These are phyloP conservation scores for Cacatua alba DNA, from an alignment of 2,113 vertebrate species.

Conservation along the genomic window DNA sequence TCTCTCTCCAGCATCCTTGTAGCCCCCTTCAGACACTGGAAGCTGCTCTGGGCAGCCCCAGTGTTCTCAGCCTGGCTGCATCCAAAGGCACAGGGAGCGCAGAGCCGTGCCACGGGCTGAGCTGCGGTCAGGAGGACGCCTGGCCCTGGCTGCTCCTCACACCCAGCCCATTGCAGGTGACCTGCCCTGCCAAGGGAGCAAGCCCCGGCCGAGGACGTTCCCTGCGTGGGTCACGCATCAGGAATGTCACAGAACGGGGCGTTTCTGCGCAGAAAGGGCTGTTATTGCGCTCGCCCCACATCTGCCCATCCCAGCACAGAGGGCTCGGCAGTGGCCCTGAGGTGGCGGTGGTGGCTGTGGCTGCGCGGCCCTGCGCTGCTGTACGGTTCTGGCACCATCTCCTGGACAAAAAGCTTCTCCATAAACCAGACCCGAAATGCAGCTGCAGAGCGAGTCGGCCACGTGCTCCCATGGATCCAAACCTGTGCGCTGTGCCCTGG, in stretches of 20 bases:
- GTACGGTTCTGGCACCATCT: conserved; percentile 41
- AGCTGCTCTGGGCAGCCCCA: neutral
- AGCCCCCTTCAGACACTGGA: neutral
- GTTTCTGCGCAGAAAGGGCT: neutral
- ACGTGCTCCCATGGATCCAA: rapidly evolving
- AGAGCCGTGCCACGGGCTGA: neutral
- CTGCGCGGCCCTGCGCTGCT: neutral
- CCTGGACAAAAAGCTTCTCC: conserved; percentile 13
- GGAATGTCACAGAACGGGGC: neutral
- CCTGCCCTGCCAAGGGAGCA: neutral
- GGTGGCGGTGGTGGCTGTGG: neutral
- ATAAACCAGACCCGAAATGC: rapidly evolving
- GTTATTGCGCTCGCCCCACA: rapidly evolving
- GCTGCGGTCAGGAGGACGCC: neutral
- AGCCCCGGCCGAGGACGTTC: neutral
- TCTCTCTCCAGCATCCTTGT: neutral
- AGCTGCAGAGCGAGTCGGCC: rapidly evolving
- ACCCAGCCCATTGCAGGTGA: neutral
- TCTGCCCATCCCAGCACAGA: rapidly evolving
- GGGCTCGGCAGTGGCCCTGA: neutral
- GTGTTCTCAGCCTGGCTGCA: neutral
- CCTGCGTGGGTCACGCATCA: neutral
- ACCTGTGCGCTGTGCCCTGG: rapidly evolving
- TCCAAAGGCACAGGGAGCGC: neutral
- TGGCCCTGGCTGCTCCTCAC: neutral